Evolutionary conservation across 2,888 invertebrate species (phyloP).

Genomic region (Peribatodes rhomboidaria): DNA sequence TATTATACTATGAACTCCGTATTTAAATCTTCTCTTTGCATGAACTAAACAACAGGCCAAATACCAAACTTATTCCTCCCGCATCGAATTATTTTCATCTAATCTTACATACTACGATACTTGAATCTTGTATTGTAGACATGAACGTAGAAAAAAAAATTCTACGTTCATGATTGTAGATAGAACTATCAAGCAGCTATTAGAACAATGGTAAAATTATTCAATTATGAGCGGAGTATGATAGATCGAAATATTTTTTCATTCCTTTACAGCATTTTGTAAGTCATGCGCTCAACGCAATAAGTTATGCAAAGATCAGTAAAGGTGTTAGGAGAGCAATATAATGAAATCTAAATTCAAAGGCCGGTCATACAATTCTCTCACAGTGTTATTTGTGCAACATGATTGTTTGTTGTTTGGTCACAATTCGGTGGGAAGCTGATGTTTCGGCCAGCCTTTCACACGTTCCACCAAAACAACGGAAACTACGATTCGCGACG

Average conservation of each 20-base stretch:
- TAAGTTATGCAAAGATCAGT: conserved; percentile 29
- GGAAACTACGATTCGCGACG: conserved; percentile 46
- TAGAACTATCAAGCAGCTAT: no score
- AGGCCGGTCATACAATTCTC: conserved; percentile 52
- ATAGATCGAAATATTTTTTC: neutral
- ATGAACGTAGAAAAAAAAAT: no score
- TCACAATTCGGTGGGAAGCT: conserved; percentile 42
- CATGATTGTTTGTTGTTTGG: conserved; percentile 39
- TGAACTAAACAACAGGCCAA: no score
- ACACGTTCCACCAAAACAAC: conserved; percentile 57
- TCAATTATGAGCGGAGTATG: no score
- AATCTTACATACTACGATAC: no score
- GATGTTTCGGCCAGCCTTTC: conserved; percentile 58
- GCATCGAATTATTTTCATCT: no score
- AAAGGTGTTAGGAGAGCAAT: conserved; percentile 44
- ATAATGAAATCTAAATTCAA: conserved; percentile 49
- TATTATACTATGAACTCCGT: no score
- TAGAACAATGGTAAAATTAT: no score
- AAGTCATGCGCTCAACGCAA: conserved; percentile 19
- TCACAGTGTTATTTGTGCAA: conserved; percentile 47
- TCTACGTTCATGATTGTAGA: no score
- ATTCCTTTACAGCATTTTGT: neutral
- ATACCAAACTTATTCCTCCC: no score
- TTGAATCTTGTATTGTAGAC: no score
- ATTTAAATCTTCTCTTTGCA: no score